Percentiles rank a stretch among this genome's conserved stretches.
Evolutionary conservation across 2,797 vertebrate genomes (phyloP).

Genomic region (Varecia variegata): DNA sequence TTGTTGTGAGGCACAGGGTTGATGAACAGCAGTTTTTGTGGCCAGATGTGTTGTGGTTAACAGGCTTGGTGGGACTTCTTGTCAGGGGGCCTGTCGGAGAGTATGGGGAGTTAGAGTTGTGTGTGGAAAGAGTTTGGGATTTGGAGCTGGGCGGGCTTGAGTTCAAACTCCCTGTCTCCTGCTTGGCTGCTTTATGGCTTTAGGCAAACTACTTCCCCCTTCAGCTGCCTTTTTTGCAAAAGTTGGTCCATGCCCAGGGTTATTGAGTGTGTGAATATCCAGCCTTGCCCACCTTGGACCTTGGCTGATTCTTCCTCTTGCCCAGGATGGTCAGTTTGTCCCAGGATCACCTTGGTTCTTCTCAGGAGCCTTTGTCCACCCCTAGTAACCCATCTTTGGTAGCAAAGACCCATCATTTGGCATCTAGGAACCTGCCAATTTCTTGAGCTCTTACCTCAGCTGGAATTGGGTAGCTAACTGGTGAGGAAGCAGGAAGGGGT

Average conservation of each 20-base stretch:
- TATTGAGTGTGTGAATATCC: background rate
- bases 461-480: constrained; percentile 17
- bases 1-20: background rate
- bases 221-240: background rate
- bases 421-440: background rate
- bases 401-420: background rate
- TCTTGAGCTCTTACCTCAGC: background rate
- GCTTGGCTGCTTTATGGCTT: background rate
- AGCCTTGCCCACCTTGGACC: background rate
- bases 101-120: background rate
- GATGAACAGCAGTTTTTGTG: background rate
- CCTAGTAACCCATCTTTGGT: background rate
- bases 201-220: background rate
- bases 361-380: background rate
- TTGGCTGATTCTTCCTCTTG: constrained; percentile 30
- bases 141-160: background rate
- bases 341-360: background rate
- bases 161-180: background rate
- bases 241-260: background rate
- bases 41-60: background rate
- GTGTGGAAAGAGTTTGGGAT: background rate
- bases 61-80: background rate
- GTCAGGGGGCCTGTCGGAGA: background rate
- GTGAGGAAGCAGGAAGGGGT: background rate
- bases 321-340: background rate